Percentiles rank a stretch among this genome's conserved stretches.
These are phyloP conservation scores for Cetonia aurata DNA, from an alignment of 2,888 invertebrate species.

Conservation along the genomic window DNA sequence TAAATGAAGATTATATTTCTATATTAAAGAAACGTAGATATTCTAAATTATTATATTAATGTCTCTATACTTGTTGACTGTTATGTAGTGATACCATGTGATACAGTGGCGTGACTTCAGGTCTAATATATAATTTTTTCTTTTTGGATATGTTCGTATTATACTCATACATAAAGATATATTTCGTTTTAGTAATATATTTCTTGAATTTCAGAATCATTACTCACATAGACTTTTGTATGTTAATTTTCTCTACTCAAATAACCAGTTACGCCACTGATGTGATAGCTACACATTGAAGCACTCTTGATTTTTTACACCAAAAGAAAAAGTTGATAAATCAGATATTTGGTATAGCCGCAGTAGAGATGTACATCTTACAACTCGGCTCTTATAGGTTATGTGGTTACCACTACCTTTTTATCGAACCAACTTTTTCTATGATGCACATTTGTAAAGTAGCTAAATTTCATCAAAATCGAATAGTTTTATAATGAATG, in stretches of 20 bases:
- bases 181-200: neutral
- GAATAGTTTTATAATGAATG: too few species aligned
- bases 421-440: too few species aligned
- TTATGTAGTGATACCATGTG: slow-evolving; percentile 59
- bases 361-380: too few species aligned
- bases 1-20: slow-evolving; percentile 52
- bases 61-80: slow-evolving; percentile 58
- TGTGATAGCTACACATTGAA: slow-evolving; percentile 37
- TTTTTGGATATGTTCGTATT: neutral
- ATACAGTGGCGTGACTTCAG: slow-evolving; percentile 49
- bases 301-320: slow-evolving; percentile 29
- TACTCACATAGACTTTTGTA: too few species aligned
- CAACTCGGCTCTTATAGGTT: too few species aligned
- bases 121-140: neutral
- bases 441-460: too few species aligned
- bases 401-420: too few species aligned
- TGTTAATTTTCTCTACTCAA: slow-evolving; percentile 1
- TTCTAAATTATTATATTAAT: slow-evolving; percentile 48
- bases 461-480: too few species aligned
- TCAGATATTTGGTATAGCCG: too few species aligned
- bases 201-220: neutral
- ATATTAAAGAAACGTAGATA: slow-evolving; percentile 45
- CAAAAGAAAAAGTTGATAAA: slow-evolving; percentile 6
- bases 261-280: slow-evolving; percentile 24
- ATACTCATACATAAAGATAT: slow-evolving; percentile 2